These are phyloP conservation scores for Piaya cayana DNA, from an alignment of 2,113 vertebrate species.

Conservation along the genomic window DNA sequence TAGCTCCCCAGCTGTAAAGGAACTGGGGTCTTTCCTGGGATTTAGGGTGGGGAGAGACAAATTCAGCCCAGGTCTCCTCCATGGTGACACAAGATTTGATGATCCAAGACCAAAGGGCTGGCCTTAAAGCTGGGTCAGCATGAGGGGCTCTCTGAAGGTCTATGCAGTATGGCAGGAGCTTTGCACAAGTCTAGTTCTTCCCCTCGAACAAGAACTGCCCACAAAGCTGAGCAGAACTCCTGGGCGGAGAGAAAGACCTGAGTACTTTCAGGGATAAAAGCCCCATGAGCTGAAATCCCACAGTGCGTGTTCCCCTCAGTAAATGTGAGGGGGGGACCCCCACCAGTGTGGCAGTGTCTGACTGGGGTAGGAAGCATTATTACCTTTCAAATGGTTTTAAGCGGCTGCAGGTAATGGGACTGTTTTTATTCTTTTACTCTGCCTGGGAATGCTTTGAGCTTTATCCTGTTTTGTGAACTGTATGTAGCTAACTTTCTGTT, in stretches of 20 bases:
- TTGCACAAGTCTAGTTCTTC: not conserved
- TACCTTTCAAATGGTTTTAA: not conserved
- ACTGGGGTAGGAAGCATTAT: accelerated
- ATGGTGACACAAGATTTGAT: accelerated
- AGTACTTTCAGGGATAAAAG: accelerated
- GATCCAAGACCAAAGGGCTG: not conserved
- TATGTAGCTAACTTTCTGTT: not conserved
- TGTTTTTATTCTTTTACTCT: not conserved
- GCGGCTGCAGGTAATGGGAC: not conserved
- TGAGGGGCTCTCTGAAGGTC: accelerated
- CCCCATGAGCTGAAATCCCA: accelerated
- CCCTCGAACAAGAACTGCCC: too few relatives aligned
- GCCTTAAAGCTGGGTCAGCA: not conserved
- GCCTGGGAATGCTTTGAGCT: not conserved
- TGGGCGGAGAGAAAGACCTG: not conserved
- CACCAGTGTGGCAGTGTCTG: accelerated
- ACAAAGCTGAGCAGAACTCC: not conserved
- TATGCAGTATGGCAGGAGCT: not conserved
- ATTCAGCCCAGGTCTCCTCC: not conserved
- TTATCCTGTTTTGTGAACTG: not conserved
- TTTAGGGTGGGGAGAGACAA: not conserved
- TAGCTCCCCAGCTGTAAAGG: not conserved
- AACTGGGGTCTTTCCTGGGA: not conserved
- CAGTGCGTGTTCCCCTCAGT: not conserved
- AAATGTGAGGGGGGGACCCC: not conserved